Evolutionary conservation across 2,113 vertebrate species (phyloP).

Genomic region (Platichthys flesus): DNA sequence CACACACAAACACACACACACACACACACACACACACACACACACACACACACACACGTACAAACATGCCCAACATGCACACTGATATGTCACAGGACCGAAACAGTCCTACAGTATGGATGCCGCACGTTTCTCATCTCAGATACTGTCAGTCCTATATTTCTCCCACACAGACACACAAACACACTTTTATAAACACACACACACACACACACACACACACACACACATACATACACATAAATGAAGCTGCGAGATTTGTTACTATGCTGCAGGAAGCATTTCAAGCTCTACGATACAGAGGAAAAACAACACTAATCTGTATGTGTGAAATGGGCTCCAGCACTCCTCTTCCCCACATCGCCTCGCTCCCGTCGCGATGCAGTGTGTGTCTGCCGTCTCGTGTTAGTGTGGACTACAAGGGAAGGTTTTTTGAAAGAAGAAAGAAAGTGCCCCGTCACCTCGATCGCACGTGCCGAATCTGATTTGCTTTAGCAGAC

Average conservation of each 20-base stretch:
- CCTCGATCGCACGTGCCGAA: constrained; percentile 30
- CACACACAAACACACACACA: too few species aligned
- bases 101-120: constrained; percentile 9
- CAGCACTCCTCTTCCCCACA: constrained; percentile 46
- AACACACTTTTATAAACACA: not conserved
- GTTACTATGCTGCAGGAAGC: constrained; percentile 61
- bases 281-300: constrained; percentile 58
- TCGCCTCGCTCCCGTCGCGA: constrained; percentile 39
- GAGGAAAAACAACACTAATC: constrained; percentile 78
- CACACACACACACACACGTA: too few species aligned
- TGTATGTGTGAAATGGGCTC: constrained; percentile 80
- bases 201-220: constrained; percentile 4
- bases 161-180: constrained; percentile 34
- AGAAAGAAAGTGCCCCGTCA: constrained; percentile 40
- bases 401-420: constrained; percentile 20
- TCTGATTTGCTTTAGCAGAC: constrained; percentile 44
- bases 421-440: constrained; percentile 18
- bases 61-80: constrained; percentile 1
- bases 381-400: not conserved
- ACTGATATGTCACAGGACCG: constrained; percentile 7
- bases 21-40: too few species aligned
- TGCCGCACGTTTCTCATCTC: constrained; percentile 21
- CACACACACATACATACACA: not conserved
- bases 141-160: constrained; percentile 36
- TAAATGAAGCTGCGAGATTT: constrained; percentile 49